phyloP scores from a whole-genome alignment of 2,888 invertebrate species.

The Lochmaea capreae region DNA sequence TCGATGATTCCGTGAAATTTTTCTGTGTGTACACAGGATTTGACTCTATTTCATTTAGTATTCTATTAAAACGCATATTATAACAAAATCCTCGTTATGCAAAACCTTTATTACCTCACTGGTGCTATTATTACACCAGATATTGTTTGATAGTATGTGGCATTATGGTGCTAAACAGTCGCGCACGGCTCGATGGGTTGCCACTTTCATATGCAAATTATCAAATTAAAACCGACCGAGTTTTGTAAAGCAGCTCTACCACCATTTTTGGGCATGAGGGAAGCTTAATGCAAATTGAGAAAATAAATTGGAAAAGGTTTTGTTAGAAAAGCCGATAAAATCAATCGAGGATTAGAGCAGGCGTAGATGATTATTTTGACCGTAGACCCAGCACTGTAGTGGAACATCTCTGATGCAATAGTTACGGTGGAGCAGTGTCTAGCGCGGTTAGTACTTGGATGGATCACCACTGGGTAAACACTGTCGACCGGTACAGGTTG shows the following conservation, averaged over 20 bases:
- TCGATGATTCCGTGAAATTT: not conserved
- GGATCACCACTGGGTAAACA: too few species aligned
- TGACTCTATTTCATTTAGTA: slow-evolving; percentile 6
- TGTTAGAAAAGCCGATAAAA: not conserved
- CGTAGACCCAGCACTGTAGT: too few species aligned
- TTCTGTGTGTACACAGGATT: not conserved
- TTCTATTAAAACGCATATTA: slow-evolving; percentile 16
- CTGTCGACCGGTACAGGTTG: too few species aligned
- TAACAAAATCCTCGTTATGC: slow-evolving; percentile 39
- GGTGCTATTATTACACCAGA: slow-evolving; percentile 41
- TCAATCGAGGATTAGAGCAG: not conserved
- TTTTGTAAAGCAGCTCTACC: slow-evolving; percentile 29
- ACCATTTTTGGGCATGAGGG: not conserved
- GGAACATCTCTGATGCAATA: too few species aligned
- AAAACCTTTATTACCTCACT: slow-evolving; percentile 42
- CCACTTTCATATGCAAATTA: slow-evolving; percentile 48
- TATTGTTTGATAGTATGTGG: slow-evolving; percentile 51
- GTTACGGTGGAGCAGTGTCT: too few species aligned
- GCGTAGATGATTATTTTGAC: too few species aligned
- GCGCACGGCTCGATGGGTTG: not conserved
- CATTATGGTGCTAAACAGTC: slow-evolving; percentile 19
- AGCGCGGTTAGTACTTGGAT: too few species aligned
- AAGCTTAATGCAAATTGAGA: not conserved
- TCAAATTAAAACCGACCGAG: slow-evolving; percentile 37
- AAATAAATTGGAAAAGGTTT: not conserved